These are phyloP conservation scores for Corythucha ciliata DNA, from an alignment of 2,888 invertebrate genomes.

Conservation along the genomic window DNA sequence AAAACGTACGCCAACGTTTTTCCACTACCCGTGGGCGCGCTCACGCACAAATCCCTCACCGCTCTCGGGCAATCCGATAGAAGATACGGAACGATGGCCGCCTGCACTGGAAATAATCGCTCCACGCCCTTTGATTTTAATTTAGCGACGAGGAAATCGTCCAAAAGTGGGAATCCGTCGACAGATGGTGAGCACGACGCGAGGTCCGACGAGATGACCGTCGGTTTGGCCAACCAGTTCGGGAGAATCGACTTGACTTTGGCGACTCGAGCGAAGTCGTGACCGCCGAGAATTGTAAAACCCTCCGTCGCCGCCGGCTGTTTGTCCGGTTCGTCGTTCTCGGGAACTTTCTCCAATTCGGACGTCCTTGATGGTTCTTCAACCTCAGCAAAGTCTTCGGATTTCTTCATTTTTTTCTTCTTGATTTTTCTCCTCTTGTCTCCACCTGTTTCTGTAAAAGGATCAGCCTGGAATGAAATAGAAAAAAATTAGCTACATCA, in stretches of 20 bases:
- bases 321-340: too few relatives aligned
- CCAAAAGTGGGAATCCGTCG: slow-evolving; percentile 53
- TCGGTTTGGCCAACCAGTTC: slow-evolving; percentile 76
- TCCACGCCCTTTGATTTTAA: slow-evolving; percentile 61
- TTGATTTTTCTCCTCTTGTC: too few relatives aligned
- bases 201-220: slow-evolving; percentile 63
- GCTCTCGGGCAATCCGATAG: slow-evolving; percentile 49
- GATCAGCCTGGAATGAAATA: too few relatives aligned
- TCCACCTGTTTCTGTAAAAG: too few relatives aligned
- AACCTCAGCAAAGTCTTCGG: too few relatives aligned
- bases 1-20: slow-evolving; percentile 91
- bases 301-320: too few relatives aligned
- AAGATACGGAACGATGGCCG: slow-evolving; percentile 66
- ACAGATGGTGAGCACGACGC: slow-evolving; percentile 48
- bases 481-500: too few relatives aligned
- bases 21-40: slow-evolving; percentile 95
- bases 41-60: slow-evolving; percentile 87
- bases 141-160: slow-evolving; percentile 51
- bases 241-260: slow-evolving; percentile 47
- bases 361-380: too few relatives aligned
- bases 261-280: slow-evolving; percentile 6
- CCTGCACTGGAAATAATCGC: slow-evolving; percentile 76
- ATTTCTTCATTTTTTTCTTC: too few relatives aligned
- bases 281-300: slow-evolving; percentile 20
- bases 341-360: too few relatives aligned